Evolutionary conservation across 1,140 invertebrate genomes (phyloP).

Genomic region (Antheraea mylitta): DNA sequence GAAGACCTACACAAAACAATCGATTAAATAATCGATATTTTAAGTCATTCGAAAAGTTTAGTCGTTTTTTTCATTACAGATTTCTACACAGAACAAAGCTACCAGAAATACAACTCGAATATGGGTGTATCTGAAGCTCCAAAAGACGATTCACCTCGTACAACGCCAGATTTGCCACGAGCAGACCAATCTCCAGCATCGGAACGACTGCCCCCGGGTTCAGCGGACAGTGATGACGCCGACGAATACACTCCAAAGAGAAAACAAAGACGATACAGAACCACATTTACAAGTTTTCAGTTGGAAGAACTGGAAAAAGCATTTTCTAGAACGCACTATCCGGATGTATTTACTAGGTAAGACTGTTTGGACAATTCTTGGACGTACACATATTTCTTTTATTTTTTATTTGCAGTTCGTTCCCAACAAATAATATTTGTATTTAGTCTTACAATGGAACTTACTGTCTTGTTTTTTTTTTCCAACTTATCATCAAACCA

Average conservation of each 20-base stretch:
- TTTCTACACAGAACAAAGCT: conserved; percentile 50
- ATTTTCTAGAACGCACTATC: conserved; percentile 98
- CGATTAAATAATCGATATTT: too few relatives aligned
- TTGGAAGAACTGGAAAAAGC: conserved; percentile 98
- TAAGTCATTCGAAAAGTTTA: not conserved
- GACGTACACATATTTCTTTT: too few relatives aligned
- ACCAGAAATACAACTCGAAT: conserved; percentile 67
- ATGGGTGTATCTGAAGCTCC: conserved; percentile 81
- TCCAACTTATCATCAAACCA: too few relatives aligned
- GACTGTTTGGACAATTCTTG: not conserved
- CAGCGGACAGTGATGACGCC: conserved; percentile 85
- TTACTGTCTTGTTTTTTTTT: too few relatives aligned
- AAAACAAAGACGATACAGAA: conserved; percentile 94
- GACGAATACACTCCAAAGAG: conserved; percentile 92
- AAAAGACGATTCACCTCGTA: conserved; percentile 80
- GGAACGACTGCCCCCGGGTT: conserved; percentile 78
- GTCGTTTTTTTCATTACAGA: conserved; percentile 43
- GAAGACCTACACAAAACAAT: too few relatives aligned
- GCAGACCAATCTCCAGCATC: conserved; percentile 60
- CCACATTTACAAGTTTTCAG: conserved; percentile 97
- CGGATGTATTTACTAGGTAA: conserved; percentile 98
- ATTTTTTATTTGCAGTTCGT: too few relatives aligned
- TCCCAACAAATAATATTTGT: too few relatives aligned
- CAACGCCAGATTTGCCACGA: conserved; percentile 64
- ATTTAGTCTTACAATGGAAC: too few relatives aligned